Conservation (phyloP, 1,140 invertebrate genomes). For the Drosophila ananassae region DNA sequence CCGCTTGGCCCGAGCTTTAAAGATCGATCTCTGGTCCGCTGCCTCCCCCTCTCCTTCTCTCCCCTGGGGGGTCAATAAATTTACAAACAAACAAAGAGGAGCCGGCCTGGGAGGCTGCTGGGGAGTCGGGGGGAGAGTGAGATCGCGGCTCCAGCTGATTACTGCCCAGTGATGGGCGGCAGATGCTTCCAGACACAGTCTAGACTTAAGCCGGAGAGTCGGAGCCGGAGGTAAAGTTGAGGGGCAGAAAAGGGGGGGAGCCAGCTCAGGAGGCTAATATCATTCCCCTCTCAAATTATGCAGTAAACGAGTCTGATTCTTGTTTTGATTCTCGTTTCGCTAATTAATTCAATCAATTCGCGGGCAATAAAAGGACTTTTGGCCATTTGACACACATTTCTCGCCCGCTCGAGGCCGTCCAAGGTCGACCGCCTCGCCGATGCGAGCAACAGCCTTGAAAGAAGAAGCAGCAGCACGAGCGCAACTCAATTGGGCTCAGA, state of each 20-base stretch:
- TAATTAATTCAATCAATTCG: slow-evolving; percentile 68
- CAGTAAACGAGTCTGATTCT: slow-evolving; percentile 3
- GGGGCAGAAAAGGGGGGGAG: too few species aligned
- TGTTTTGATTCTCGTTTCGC: slow-evolving; percentile 26
- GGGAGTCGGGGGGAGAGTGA: slow-evolving; percentile 1
- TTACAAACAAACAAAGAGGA: slow-evolving; percentile 28
- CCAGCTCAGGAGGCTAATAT: too few species aligned
- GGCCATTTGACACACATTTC: slow-evolving; percentile 38
- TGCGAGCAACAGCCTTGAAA: slow-evolving; percentile 31
- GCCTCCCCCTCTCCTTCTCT: background rate
- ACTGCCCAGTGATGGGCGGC: slow-evolving; percentile 2
- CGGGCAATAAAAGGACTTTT: slow-evolving; percentile 62
- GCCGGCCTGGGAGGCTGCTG: background rate
- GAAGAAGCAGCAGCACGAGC: background rate
- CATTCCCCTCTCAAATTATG: background rate
- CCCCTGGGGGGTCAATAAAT: slow-evolving; percentile 24
- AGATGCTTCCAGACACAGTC: slow-evolving; percentile 10
- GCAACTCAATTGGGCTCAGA: background rate
- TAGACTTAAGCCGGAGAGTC: background rate
- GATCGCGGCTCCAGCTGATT: slow-evolving; percentile 22
- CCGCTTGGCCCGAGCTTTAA: slow-evolving; percentile 35
- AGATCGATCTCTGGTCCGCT: slow-evolving; percentile 29
- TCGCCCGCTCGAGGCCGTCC: slow-evolving; percentile 12
- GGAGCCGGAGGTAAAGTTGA: too few species aligned
- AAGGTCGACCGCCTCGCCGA: slow-evolving; percentile 30